Evolutionary conservation across 2,888 invertebrate genomes (phyloP).

Genomic region (Crematogaster levior): DNA sequence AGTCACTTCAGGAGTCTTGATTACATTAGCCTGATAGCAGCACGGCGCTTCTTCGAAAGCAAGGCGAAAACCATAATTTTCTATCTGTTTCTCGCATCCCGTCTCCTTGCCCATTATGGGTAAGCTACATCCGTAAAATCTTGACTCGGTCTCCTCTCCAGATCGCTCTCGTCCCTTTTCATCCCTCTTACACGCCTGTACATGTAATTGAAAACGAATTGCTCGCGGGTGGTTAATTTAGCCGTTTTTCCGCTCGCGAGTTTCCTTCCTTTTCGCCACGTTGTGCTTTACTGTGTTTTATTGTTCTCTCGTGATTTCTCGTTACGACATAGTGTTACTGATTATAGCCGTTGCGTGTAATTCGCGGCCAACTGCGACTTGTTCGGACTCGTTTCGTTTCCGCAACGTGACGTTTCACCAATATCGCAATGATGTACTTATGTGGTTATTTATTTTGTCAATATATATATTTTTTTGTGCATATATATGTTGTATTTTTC

Average conservation of each 20-base stretch:
- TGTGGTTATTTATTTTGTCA: constrained; percentile 27
- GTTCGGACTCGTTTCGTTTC: not conserved
- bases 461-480: not conserved
- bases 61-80: constrained; percentile 69
- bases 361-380: constrained; percentile 35
- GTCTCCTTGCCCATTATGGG: constrained; percentile 21
- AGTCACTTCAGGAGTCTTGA: constrained; percentile 58
- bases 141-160: constrained; percentile 4
- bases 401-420: constrained; percentile 7
- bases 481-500: not conserved
- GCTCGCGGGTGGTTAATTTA: constrained; percentile 37
- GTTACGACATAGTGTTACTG: constrained; percentile 12
- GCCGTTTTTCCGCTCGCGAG: constrained; percentile 45
- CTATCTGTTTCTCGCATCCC: constrained; percentile 60
- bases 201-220: constrained; percentile 55
- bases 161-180: not conserved
- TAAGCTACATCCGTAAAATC: constrained; percentile 58
- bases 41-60: constrained; percentile 44
- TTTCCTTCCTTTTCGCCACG: constrained; percentile 19
- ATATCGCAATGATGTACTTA: constrained; percentile 5
- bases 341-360: constrained; percentile 28
- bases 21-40: constrained; percentile 1
- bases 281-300: not conserved
- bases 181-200: constrained; percentile 30
- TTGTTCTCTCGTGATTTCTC: constrained; percentile 16